Percentiles rank a stretch among this genome's conserved stretches.
phyloP scores from a whole-genome alignment of 2,113 vertebrate genomes.

The Bubalus kerabau region DNA sequence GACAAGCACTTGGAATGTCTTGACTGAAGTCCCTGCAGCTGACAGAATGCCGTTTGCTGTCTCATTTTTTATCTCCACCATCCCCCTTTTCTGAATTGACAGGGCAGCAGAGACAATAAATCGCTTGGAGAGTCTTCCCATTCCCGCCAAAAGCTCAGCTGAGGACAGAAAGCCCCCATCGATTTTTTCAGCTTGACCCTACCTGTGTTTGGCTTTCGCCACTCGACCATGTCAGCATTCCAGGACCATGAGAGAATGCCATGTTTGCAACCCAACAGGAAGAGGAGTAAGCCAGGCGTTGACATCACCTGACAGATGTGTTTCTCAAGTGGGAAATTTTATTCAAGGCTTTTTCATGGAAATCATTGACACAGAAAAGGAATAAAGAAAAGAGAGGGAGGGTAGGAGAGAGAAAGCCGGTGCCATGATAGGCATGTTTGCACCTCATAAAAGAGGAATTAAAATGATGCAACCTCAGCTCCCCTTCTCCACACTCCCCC shows the following conservation, averaged over 20 bases:
- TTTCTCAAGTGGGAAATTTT: constrained; percentile 70
- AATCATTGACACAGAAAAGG: constrained; percentile 48
- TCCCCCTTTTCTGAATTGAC: neutral
- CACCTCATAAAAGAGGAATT: constrained; percentile 27
- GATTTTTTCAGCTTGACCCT: constrained; percentile 8
- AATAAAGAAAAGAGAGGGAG: constrained; percentile 62
- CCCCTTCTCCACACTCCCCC: neutral
- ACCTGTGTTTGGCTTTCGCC: constrained; percentile 37
- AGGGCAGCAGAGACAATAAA: neutral
- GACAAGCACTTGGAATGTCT: neutral
- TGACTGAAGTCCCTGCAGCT: neutral
- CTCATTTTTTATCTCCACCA: neutral
- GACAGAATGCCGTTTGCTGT: neutral
- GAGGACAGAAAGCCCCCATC: neutral
- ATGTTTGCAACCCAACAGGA: constrained; percentile 77
- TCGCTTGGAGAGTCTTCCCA: neutral
- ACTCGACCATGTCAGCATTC: constrained; percentile 47
- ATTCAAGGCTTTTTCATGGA: constrained; percentile 70
- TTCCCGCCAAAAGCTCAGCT: neutral
- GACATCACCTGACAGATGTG: constrained; percentile 81
- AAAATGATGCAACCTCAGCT: neutral
- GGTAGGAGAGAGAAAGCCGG: constrained; percentile 32
- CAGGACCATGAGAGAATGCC: constrained; percentile 70
- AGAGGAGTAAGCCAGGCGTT: constrained; percentile 71
- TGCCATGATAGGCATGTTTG: constrained; percentile 24